phyloP scores from a whole-genome alignment of 2,888 invertebrate genomes.

The Drosophila leonis region DNA sequence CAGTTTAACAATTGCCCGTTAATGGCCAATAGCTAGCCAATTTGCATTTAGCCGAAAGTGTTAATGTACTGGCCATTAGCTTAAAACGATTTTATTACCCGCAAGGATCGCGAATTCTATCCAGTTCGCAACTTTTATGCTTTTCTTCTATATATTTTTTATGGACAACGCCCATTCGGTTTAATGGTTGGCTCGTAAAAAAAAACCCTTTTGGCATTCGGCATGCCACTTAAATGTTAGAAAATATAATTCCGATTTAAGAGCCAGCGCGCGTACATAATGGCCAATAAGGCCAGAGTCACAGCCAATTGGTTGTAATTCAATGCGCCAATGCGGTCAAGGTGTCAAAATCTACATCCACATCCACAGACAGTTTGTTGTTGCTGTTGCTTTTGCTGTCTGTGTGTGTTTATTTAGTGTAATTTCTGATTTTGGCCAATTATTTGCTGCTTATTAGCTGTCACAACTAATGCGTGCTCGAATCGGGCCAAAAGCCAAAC shows the following conservation, averaged over 20 bases:
- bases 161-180: slow-evolving; percentile 20
- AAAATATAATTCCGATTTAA: slow-evolving; percentile 57
- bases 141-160: slow-evolving; percentile 6
- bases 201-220: slow-evolving; percentile 61
- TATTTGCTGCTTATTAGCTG: slow-evolving; percentile 68
- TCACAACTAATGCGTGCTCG: slow-evolving; percentile 53
- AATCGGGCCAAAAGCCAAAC: slow-evolving; percentile 63
- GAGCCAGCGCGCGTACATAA: slow-evolving; percentile 56
- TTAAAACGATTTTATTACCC: slow-evolving; percentile 35
- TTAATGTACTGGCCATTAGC: slow-evolving; percentile 55
- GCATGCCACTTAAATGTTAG: slow-evolving; percentile 50
- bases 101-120: slow-evolving; percentile 36
- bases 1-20: slow-evolving; percentile 46
- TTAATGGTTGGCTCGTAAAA: slow-evolving; percentile 24
- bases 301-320: slow-evolving; percentile 55
- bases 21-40: slow-evolving; percentile 44
- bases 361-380: slow-evolving; percentile 8
- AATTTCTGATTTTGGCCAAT: slow-evolving; percentile 52
- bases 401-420: slow-evolving; percentile 35
- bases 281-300: slow-evolving; percentile 67
- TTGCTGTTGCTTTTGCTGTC: slow-evolving; percentile 23
- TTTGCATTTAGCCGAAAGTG: slow-evolving; percentile 38
- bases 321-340: slow-evolving; percentile 71
- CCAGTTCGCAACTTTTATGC: slow-evolving; percentile 1
- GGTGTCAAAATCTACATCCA: slow-evolving; percentile 60